phyloP scores from a whole-genome alignment of 2,888 invertebrate species.

The Hipparchia sbordonii region DNA sequence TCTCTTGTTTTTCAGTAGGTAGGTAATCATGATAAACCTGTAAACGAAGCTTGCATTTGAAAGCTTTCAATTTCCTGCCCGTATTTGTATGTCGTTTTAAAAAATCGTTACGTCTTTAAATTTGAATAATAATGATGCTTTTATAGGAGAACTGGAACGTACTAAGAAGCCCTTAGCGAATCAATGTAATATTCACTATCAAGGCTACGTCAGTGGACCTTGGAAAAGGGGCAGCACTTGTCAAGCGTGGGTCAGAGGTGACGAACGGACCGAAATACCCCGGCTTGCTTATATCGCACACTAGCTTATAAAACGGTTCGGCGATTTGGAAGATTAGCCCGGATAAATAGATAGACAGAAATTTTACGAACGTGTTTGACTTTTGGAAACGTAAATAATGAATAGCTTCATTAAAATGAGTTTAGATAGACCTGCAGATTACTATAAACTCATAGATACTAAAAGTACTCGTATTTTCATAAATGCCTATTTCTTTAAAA shows the following conservation, averaged over 20 bases:
- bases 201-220: slow-evolving; percentile 43
- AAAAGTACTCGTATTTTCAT: too few species aligned
- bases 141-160: background rate
- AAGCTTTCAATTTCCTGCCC: too few species aligned
- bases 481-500: too few species aligned
- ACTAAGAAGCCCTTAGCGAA: slow-evolving; percentile 29
- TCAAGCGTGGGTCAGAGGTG: slow-evolving; percentile 79
- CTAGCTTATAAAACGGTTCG: background rate
- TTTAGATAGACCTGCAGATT: too few species aligned
- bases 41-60: too few species aligned
- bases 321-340: background rate
- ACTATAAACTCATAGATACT: too few species aligned
- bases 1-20: too few species aligned
- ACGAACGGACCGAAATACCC: slow-evolving; percentile 70
- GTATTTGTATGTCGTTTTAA: too few species aligned
- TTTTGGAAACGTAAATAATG: too few species aligned
- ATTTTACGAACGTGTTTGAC: background rate
- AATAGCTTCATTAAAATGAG: too few species aligned
- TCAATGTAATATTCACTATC: slow-evolving; percentile 42
- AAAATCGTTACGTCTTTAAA: background rate
- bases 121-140: background rate
- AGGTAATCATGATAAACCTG: too few species aligned
- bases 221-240: slow-evolving; percentile 51
- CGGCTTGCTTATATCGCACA: slow-evolving; percentile 57
- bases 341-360: background rate